Evolutionary conservation across 2,888 invertebrate species (phyloP).

Genomic region (Leucoptera coffeella): DNA sequence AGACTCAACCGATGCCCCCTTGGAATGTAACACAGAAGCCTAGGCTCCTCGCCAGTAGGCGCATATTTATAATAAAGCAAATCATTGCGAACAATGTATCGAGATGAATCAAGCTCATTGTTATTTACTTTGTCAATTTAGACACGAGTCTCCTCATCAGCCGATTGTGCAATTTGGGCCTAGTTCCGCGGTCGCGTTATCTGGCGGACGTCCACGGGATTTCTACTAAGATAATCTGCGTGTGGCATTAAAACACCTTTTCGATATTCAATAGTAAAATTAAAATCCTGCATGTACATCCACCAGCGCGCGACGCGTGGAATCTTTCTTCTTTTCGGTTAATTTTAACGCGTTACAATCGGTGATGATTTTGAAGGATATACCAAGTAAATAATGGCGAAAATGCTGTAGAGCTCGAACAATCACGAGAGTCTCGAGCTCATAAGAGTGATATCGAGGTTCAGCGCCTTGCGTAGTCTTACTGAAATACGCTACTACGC

Average conservation of each 20-base stretch:
- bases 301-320: constrained; percentile 14
- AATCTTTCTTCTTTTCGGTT: constrained; percentile 10
- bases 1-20: constrained; percentile 4
- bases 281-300: constrained; percentile 11
- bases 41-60: constrained; percentile 2
- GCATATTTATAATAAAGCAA: constrained; percentile 3
- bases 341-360: constrained; percentile 14
- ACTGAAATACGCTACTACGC: constrained; percentile 4
- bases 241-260: constrained; percentile 10
- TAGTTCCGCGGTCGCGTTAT: neutral
- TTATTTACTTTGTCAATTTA: constrained; percentile 2
- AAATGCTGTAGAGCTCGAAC: constrained; percentile 5
- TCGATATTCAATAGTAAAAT: constrained; percentile 7
- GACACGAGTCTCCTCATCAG: neutral
- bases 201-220: constrained; percentile 5
- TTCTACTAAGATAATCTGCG: constrained; percentile 12
- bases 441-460: constrained; percentile 2
- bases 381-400: constrained; percentile 7
- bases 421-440: constrained; percentile 11
- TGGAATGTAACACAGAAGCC: constrained; percentile 3
- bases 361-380: constrained; percentile 8
- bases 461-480: constrained; percentile 4
- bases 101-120: constrained; percentile 3
- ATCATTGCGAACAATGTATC: constrained; percentile 3
- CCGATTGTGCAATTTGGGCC: constrained; percentile 1